phyloP scores from a whole-genome alignment of 2,113 vertebrate genomes.

The Pterocles burchelli region DNA sequence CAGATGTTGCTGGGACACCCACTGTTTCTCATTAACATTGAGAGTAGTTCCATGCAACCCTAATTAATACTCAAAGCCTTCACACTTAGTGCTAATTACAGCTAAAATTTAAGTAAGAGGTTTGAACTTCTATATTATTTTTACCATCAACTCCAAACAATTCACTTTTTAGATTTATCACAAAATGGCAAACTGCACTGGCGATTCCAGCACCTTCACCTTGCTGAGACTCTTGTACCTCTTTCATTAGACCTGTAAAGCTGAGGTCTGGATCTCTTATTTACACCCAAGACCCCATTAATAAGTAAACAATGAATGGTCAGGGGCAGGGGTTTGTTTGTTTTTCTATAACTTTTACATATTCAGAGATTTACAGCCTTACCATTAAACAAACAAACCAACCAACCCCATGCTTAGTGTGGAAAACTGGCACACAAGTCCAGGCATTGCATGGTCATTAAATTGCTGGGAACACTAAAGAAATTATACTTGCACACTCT shows the following conservation, averaged over 20 bases:
- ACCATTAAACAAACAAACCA: not conserved
- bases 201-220: not conserved
- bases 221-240: not conserved
- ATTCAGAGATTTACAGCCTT: not conserved
- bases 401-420: not conserved
- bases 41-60: conserved; percentile 71
- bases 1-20: conserved; percentile 78
- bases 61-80: conserved; percentile 78
- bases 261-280: conserved; percentile 18
- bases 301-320: not conserved
- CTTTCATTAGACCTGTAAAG: not conserved
- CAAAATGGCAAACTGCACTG: not conserved
- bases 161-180: not conserved
- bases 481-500: not conserved
- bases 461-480: not conserved
- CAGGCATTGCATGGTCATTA: not conserved
- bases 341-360: not conserved
- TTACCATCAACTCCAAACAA: conserved; percentile 43
- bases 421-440: not conserved
- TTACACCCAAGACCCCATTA: not conserved
- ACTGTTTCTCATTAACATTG: conserved; percentile 78
- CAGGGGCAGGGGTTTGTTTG: not conserved
- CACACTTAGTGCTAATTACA: conserved; percentile 79
- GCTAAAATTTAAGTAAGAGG: conserved; percentile 84
- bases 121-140: conserved; percentile 62